These are phyloP conservation scores for Rhynchomys soricoides DNA, from an alignment of 2,113 vertebrate genomes.

Conservation along the genomic window DNA sequence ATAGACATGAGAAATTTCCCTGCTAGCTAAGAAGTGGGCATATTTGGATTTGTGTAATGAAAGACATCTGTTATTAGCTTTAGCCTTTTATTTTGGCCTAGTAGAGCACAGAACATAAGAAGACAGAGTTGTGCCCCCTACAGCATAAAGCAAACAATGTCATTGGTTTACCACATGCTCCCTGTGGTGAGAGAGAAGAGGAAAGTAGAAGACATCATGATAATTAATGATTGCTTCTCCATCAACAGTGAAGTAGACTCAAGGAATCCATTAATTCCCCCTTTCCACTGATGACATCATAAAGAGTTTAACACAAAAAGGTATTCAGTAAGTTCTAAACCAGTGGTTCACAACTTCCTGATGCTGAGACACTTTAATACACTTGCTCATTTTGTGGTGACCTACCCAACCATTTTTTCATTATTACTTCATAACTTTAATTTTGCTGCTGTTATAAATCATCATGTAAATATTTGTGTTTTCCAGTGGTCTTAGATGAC, in stretches of 20 bases:
- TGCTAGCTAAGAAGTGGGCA: constrained; percentile 47
- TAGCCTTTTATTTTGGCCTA: constrained; percentile 48
- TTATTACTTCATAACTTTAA: background rate
- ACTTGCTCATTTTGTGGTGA: background rate
- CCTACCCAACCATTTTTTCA: background rate
- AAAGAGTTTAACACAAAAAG: background rate
- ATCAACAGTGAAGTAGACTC: background rate
- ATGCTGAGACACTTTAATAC: background rate
- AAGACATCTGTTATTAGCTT: constrained; percentile 35
- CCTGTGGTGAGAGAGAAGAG: constrained; percentile 15
- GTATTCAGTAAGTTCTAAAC: background rate
- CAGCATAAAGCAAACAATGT: background rate
- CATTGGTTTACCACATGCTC: constrained; percentile 45
- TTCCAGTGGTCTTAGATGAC: background rate
- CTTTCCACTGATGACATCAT: background rate
- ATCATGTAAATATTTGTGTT: background rate
- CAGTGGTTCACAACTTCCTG: background rate
- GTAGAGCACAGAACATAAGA: constrained; percentile 47
- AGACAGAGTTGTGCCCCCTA: constrained; percentile 41
- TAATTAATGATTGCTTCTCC: background rate
- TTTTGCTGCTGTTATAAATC: background rate
- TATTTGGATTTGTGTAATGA: constrained; percentile 47
- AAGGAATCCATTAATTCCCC: background rate
- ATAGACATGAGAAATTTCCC: constrained; percentile 49
- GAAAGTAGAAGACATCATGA: background rate